phyloP scores from a whole-genome alignment of 2,113 vertebrate genomes.

The Donacobius atricapilla region DNA sequence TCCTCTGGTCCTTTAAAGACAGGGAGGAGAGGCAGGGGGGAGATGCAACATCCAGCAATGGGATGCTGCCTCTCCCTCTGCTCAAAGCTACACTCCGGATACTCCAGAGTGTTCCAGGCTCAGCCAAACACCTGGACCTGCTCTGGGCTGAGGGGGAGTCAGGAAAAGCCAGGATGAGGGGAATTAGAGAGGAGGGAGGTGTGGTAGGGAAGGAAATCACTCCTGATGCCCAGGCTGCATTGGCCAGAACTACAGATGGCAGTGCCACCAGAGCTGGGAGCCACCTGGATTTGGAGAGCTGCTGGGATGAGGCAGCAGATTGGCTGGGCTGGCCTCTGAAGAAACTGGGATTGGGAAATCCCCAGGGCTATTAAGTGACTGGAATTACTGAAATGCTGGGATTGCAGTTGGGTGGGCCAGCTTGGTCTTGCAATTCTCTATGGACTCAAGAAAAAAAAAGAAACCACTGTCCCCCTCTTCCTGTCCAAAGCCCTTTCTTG shows the following conservation, averaged over 20 bases:
- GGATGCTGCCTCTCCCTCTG: background rate
- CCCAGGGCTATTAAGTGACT: background rate
- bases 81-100: background rate
- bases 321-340: background rate
- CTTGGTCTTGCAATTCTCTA: background rate
- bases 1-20: background rate
- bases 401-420: background rate
- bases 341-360: background rate
- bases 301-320: background rate
- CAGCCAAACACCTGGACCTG: background rate
- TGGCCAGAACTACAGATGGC: background rate
- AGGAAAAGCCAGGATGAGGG: background rate
- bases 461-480: background rate
- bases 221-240: background rate
- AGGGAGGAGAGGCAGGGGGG: background rate
- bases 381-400: background rate
- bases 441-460: background rate
- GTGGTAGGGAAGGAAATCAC: background rate
- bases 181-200: background rate
- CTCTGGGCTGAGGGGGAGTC: rapidly evolving
- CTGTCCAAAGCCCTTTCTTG: background rate
- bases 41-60: background rate
- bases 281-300: background rate
- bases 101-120: background rate
- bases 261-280: background rate